Conservation (phyloP, 1,140 invertebrate genomes). For the Brachionus manjavacas region DNA sequence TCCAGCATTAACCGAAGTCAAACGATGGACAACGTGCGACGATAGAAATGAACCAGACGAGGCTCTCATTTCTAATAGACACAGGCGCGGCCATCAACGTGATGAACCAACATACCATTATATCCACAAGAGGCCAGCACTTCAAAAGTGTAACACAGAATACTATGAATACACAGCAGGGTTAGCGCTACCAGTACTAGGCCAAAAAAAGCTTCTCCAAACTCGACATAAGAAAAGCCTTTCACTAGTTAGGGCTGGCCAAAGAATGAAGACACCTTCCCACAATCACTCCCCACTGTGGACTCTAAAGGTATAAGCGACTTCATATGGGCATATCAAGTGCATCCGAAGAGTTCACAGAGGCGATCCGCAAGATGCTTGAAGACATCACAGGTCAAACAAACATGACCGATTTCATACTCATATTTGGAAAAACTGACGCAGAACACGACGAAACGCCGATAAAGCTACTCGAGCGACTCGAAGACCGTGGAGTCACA, state of each 20-base stretch:
- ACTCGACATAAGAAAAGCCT: background rate
- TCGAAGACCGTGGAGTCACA: background rate
- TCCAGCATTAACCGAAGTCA: background rate
- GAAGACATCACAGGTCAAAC: too few species aligned
- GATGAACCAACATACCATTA: background rate
- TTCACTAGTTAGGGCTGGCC: constrained; percentile 11
- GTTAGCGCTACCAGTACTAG: background rate
- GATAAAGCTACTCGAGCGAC: background rate
- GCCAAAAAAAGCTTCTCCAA: too few species aligned
- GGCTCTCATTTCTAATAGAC: background rate
- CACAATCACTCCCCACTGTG: constrained; percentile 58
- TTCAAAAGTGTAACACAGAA: background rate
- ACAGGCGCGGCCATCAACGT: background rate
- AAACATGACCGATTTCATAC: too few species aligned
- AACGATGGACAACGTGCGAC: background rate
- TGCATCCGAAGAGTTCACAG: too few species aligned
- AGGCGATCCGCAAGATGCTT: too few species aligned
- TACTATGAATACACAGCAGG: background rate
- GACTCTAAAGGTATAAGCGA: constrained; percentile 49
- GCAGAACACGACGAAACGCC: too few species aligned
- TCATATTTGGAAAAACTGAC: too few species aligned
- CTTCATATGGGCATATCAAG: too few species aligned
- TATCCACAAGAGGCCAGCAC: background rate
- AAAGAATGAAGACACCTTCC: constrained; percentile 47
- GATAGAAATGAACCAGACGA: background rate